Conservation (phyloP, 2,113 vertebrate genomes). For the Melanostigma gelatinosum region DNA sequence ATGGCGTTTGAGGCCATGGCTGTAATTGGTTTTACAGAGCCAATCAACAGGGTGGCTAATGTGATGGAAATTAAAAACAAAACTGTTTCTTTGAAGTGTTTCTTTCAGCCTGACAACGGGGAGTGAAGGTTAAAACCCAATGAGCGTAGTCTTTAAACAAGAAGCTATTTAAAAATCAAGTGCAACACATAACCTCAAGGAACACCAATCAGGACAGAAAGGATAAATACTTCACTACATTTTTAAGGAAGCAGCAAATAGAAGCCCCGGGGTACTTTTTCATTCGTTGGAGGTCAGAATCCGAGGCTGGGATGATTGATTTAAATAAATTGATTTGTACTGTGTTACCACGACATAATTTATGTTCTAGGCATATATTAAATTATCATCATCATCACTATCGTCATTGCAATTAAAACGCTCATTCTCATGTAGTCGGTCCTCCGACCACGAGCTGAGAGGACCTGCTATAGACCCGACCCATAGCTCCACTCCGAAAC, state of each 20-base stretch:
- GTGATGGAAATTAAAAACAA: slow-evolving; percentile 65
- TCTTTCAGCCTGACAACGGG: slow-evolving; percentile 47
- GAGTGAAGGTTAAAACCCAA: slow-evolving; percentile 58
- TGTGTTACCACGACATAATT: slow-evolving; percentile 5
- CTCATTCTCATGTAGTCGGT: not conserved
- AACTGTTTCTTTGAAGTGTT: slow-evolving; percentile 64
- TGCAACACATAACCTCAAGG: slow-evolving; percentile 19
- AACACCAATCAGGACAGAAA: slow-evolving; percentile 37
- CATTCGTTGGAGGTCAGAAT: slow-evolving; percentile 21
- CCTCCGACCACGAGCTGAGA: too few relatives aligned
- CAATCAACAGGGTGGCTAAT: slow-evolving; percentile 56
- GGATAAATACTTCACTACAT: slow-evolving; percentile 54
- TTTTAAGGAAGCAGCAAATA: slow-evolving; percentile 26
- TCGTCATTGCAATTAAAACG: not conserved
- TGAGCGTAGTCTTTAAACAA: slow-evolving; percentile 26
- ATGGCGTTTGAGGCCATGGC: slow-evolving; percentile 19
- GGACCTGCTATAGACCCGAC: too few relatives aligned
- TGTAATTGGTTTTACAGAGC: slow-evolving; percentile 50
- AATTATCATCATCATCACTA: slow-evolving; percentile 1
- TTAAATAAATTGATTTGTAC: not conserved
- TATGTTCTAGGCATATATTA: not conserved
- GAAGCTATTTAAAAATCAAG: slow-evolving; percentile 45
- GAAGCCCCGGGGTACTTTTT: not conserved
- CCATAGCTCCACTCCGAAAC: too few relatives aligned
- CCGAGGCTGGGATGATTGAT: slow-evolving; percentile 2